Evolutionary conservation across 2,888 invertebrate species (phyloP).

Genomic region (Molanna angustata): DNA sequence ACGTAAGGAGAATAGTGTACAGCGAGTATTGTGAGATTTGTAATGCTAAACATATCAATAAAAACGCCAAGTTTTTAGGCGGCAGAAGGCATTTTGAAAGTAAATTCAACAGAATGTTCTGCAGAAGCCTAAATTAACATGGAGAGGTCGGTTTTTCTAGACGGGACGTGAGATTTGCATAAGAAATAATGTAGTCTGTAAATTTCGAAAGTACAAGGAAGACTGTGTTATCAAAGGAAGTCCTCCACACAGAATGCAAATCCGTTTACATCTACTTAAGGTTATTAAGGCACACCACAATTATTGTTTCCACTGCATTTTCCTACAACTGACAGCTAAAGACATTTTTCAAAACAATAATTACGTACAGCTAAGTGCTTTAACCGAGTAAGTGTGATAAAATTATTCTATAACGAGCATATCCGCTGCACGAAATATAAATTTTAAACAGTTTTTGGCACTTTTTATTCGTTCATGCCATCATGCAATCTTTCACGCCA

Average conservation of each 20-base stretch:
- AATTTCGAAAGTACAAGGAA: constrained; percentile 17
- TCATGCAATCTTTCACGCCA: too few species aligned
- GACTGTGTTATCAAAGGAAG: constrained; percentile 12
- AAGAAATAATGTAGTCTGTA: constrained; percentile 15
- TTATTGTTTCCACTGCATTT: constrained; percentile 25
- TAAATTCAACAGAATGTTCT: background rate
- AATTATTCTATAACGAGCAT: too few species aligned
- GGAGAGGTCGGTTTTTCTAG: constrained; percentile 2
- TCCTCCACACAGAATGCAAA: constrained; percentile 19
- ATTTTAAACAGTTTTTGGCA: too few species aligned
- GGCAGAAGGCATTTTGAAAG: background rate
- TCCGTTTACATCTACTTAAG: constrained; percentile 23
- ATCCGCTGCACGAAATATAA: too few species aligned
- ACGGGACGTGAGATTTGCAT: constrained; percentile 14
- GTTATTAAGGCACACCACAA: constrained; percentile 17
- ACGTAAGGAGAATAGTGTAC: too few species aligned
- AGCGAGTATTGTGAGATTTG: background rate
- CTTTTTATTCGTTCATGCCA: too few species aligned
- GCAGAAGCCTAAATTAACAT: constrained; percentile 15
- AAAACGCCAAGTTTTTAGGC: too few species aligned
- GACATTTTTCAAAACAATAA: constrained; percentile 24
- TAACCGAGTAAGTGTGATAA: too few species aligned
- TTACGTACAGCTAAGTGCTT: too few species aligned
- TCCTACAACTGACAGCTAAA: constrained; percentile 16
- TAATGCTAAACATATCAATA: background rate